Conservation (phyloP, 2,797 vertebrate genomes). For the Anabas testudineus region DNA sequence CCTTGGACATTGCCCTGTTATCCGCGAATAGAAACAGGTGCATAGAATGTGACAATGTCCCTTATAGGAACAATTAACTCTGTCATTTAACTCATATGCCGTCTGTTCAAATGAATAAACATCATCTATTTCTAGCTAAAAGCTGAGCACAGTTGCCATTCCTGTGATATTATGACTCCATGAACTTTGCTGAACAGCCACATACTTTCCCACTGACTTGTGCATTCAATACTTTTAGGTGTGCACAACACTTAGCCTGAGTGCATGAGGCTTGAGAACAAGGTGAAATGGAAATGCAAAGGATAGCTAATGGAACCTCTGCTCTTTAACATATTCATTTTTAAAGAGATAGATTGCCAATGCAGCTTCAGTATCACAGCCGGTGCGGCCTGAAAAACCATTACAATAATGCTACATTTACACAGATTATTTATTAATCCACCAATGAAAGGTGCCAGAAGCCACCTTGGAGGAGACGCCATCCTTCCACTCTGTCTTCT, state of each 20-base stretch:
- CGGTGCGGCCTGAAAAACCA: slow-evolving; percentile 80
- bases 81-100: not conserved
- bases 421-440: slow-evolving; percentile 86
- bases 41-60: not conserved
- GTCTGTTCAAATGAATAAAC: not conserved
- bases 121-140: not conserved
- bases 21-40: slow-evolving; percentile 14
- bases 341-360: slow-evolving; percentile 82
- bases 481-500: slow-evolving; percentile 51
- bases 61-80: slow-evolving; percentile 4
- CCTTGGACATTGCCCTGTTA: slow-evolving; percentile 24
- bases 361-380: slow-evolving; percentile 60
- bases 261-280: slow-evolving; percentile 74
- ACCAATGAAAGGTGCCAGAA: slow-evolving; percentile 79
- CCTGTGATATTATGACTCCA: slow-evolving; percentile 31
- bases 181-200: slow-evolving; percentile 27
- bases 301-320: slow-evolving; percentile 80
- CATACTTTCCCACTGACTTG: slow-evolving; percentile 27
- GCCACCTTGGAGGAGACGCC: slow-evolving; percentile 58
- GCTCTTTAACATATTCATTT: slow-evolving; percentile 85
- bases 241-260: slow-evolving; percentile 71
- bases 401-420: slow-evolving; percentile 83
- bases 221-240: slow-evolving; percentile 40
- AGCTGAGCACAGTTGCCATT: slow-evolving; percentile 15
- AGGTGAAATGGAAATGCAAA: slow-evolving; percentile 76